phyloP scores from a whole-genome alignment of 2,113 vertebrate genomes.

The Electrona antarctica region DNA sequence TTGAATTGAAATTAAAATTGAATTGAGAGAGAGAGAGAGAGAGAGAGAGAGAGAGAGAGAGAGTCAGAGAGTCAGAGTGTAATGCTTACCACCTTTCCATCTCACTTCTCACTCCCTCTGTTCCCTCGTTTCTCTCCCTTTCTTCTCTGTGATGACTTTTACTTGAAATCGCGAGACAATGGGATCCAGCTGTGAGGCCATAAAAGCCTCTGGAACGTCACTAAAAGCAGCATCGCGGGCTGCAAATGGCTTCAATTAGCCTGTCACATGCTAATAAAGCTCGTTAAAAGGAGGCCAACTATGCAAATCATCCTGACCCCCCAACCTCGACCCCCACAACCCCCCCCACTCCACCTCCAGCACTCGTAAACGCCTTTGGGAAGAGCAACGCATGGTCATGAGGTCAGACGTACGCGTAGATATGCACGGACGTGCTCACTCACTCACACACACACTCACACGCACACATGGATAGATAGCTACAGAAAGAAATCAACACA shows the following conservation, averaged over 20 bases:
- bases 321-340: not conserved
- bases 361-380: not conserved
- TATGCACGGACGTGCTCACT: not conserved
- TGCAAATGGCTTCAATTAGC: constrained; percentile 79
- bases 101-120: constrained; percentile 53
- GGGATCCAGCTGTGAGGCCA: constrained; percentile 75
- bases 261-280: constrained; percentile 73
- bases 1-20: too few species aligned
- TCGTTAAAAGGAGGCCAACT: constrained; percentile 58
- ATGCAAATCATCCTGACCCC: constrained; percentile 47
- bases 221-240: constrained; percentile 62
- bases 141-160: constrained; percentile 54
- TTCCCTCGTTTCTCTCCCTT: constrained; percentile 43
- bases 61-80: too few species aligned
- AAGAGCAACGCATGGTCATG: not conserved
- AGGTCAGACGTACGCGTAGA: not conserved
- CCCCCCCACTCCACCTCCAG: not conserved
- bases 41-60: too few species aligned
- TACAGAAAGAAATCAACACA: too few species aligned
- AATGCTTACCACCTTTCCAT: constrained; percentile 51
- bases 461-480: not conserved
- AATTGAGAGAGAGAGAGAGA: too few species aligned
- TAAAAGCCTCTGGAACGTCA: constrained; percentile 73
- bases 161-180: constrained; percentile 66
- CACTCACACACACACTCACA: not conserved